Base-by-base conservation (phyloP, 2,797 vertebrate genomes). In the Myiothlypis coronata region DNA sequence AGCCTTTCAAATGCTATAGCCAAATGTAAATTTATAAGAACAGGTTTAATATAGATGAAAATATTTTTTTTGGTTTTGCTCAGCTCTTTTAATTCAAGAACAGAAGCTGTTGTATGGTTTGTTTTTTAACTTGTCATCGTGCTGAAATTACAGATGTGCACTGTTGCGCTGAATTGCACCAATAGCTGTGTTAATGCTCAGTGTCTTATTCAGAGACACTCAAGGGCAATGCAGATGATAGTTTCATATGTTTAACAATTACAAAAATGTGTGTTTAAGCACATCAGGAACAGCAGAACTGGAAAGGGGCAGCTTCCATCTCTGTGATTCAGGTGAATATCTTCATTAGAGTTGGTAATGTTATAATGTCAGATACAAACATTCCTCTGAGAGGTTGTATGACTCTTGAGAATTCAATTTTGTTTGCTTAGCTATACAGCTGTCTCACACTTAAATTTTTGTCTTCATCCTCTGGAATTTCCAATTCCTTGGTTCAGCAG, bases 211-310 rank as follows among this genome's bases (percentile, higher is more conserved):
- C 34, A 69, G 27, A 81, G 12, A 49, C 18, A 53, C 8, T 8
- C 4, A 2, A 64, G 11, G 56, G 5, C 12, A 41, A 23, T 35
- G n/a, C 26, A 79, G 46, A 34, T 17, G 5, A 44, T 14, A 12
- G 3, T 34, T 81, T 70, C 12, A 6, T 28, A 61, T 3, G 0
- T 32, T 64, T 56, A 71, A 47, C 6, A 24, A 9, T 14, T 7
- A 37, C 1, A 11, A 76, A 44, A 76, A 35, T 1, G 0, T 49
- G 15, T 4, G 1, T 28, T 74, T 50, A 41, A 8, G 21, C 24
- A 47, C 12, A 21, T 72, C 18, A 37, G 43, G 27, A 64, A 19
- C 28, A 61, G 23, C 23, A 65, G 17, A 76, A 59, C 14, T 53
- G 18, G 47, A 76, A 76, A 85, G 13, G 6, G 4, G 1, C 5